A percentile compares a stretch with the other conserved stretches of the same genome.
phyloP scores from a whole-genome alignment of 2,888 invertebrate genomes.

The Sarcophaga variegata region DNA sequence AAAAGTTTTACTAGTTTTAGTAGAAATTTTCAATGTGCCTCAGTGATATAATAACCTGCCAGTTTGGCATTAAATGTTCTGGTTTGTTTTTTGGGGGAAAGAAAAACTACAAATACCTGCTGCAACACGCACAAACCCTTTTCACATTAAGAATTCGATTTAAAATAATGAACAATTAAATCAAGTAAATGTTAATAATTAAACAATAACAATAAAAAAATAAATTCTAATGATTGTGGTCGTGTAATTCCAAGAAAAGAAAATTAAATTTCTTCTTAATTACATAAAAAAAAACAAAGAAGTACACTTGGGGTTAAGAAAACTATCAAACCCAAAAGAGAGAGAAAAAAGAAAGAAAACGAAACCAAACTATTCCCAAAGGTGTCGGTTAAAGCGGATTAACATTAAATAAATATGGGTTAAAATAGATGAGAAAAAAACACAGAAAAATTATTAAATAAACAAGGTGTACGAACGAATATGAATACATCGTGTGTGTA shows the following conservation, averaged over 20 bases:
- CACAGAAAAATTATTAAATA: slow-evolving; percentile 31
- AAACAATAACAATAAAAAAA: slow-evolving; percentile 35
- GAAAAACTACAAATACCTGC: neutral
- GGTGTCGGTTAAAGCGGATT: slow-evolving; percentile 66
- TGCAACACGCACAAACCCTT: slow-evolving; percentile 45
- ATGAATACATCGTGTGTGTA: neutral
- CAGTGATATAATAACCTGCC: no score
- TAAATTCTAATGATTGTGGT: slow-evolving; percentile 12
- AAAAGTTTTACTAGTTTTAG: no score
- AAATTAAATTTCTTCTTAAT: slow-evolving; percentile 33
- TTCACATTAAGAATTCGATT: slow-evolving; percentile 8
- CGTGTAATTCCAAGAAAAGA: slow-evolving; percentile 47
- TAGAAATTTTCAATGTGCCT: no score
- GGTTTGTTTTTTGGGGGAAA: no score
- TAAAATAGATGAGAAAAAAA: slow-evolving; percentile 15
- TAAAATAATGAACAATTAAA: slow-evolving; percentile 47
- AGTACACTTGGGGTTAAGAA: neutral
- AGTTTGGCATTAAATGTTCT: no score
- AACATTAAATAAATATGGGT: slow-evolving; percentile 57
- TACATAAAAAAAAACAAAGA: neutral
- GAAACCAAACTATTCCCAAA: slow-evolving; percentile 49
- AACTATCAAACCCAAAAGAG: neutral
- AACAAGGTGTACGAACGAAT: slow-evolving; percentile 40
- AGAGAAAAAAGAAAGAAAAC: neutral
- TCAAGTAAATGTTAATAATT: slow-evolving; percentile 55